These are phyloP conservation scores for Rhagium mordax DNA, from an alignment of 2,888 invertebrate genomes.

Conservation along the genomic window DNA sequence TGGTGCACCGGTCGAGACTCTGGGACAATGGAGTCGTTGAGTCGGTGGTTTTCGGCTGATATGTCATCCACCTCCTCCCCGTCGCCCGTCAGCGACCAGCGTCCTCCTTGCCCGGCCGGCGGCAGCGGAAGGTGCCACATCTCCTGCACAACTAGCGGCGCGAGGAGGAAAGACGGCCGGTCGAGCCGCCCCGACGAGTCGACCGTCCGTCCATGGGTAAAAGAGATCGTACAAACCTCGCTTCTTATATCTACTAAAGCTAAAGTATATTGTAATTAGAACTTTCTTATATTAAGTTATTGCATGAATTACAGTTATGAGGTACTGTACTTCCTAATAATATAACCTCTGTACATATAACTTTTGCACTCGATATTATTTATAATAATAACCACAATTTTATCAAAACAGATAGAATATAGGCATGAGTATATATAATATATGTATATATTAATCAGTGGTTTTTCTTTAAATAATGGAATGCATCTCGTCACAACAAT, in stretches of 20 bases:
- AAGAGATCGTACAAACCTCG: slow-evolving; percentile 68
- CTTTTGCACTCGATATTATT: slow-evolving; percentile 69
- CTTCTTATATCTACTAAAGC: slow-evolving; percentile 70
- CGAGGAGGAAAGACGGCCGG: slow-evolving; percentile 59
- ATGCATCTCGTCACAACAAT: slow-evolving; percentile 72
- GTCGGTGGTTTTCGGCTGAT: slow-evolving; percentile 65
- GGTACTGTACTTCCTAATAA: slow-evolving; percentile 72
- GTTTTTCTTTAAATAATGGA: slow-evolving; percentile 69
- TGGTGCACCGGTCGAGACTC: slow-evolving; percentile 57
- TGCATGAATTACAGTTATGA: slow-evolving; percentile 73
- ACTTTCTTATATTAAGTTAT: slow-evolving; percentile 72
- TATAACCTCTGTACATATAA: slow-evolving; percentile 72
- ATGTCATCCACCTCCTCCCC: slow-evolving; percentile 62
- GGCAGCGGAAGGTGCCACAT: slow-evolving; percentile 16
- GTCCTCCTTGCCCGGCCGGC: slow-evolving; percentile 17
- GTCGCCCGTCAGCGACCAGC: slow-evolving; percentile 33
- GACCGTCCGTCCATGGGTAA: slow-evolving; percentile 59
- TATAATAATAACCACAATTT: slow-evolving; percentile 67
- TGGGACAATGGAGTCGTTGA: slow-evolving; percentile 53
- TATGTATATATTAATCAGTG: slow-evolving; percentile 67
- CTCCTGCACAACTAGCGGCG: slow-evolving; percentile 45
- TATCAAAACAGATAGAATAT: slow-evolving; percentile 69
- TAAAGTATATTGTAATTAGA: slow-evolving; percentile 71
- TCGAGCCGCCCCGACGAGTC: slow-evolving; percentile 57
- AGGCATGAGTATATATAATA: slow-evolving; percentile 68